Evolutionary conservation across 2,113 vertebrate genomes (phyloP), one percentile per base, ranked within the genome.

Genomic region (Percopsis transmontana): DNA sequence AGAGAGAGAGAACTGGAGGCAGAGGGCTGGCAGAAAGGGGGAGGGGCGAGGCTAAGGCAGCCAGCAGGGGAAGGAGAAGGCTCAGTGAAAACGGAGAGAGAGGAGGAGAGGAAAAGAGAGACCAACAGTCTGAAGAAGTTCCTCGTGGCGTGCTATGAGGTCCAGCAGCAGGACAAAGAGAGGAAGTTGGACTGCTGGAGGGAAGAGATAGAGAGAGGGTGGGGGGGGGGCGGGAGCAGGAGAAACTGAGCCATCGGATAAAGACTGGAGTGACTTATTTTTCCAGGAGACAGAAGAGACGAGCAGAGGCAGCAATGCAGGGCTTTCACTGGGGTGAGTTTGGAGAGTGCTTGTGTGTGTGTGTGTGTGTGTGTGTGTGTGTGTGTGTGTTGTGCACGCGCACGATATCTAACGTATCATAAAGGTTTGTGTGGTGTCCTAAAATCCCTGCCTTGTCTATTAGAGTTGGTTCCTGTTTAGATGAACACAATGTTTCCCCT

Each of bases 21-120:
- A 60, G 66, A 50, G 75, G 12, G 57, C 14, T 58, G 48, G 60
- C 13, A 13, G 47, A 53, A 45, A 38, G 41, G 60, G 13, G 70
- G 74, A 65, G 72, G 75, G 90, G 90, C 80, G 90, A 87, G 68
- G 81, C 88, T 86, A 82, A 80, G 68, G 80, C 82, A 85, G 88
- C 74, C 86, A 83, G 83, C 72, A 77, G 83, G 86, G 77, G 79
- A 80, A 80, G 72, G 77, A 74, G 82, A 69, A 76, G 63, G 77
- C 63, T 18, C 21, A 42, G 44, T 69, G 68, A 58, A 66, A 72
- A 67, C 58, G 71, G 70, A 80, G 60, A 77, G 76, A 58, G 68
- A 45, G 63, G 62, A 79, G 69, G 58, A 74, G 42, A 45, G 42
- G 42, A 45, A 45, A 2, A 16, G 50, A 20, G 20, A 52, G 80